phyloP scores from a whole-genome alignment of 1,140 invertebrate species.

The Nephila pilipes region DNA sequence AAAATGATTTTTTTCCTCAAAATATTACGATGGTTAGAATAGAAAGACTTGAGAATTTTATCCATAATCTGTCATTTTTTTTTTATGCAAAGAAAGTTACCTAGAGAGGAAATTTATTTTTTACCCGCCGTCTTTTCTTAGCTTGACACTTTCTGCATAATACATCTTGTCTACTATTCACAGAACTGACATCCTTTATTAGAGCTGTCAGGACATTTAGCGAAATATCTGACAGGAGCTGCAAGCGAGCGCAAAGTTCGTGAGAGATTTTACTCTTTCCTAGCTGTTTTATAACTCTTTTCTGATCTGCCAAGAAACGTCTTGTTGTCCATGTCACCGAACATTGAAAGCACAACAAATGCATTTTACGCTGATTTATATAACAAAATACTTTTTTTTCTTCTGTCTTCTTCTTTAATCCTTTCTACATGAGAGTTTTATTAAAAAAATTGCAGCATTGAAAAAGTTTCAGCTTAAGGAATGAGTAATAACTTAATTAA shows the following conservation, averaged over 20 bases:
- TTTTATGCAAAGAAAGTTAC: not conserved
- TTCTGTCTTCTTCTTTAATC: not conserved
- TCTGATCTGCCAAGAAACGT: too few relatives aligned
- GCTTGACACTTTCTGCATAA: slow-evolving; percentile 1
- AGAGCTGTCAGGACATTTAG: slow-evolving; percentile 47
- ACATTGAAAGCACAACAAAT: too few relatives aligned
- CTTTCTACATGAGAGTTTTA: not conserved
- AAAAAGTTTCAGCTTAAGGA: too few relatives aligned
- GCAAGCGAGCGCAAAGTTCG: not conserved
- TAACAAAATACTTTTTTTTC: not conserved
- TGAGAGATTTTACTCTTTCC: too few relatives aligned
- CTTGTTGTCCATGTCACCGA: too few relatives aligned
- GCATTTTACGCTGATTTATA: not conserved
- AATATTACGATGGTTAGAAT: not conserved
- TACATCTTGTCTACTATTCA: slow-evolving; percentile 31
- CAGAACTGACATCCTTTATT: slow-evolving; percentile 29
- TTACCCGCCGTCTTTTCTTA: not conserved
- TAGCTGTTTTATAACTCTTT: too few relatives aligned
- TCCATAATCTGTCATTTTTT: not conserved
- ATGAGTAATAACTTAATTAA: too few relatives aligned
- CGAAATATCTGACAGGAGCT: not conserved
- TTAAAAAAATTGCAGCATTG: too few relatives aligned
- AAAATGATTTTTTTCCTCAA: not conserved
- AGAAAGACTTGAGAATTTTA: not conserved
- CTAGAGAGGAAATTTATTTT: not conserved